Conservation (phyloP, 2,113 vertebrate genomes). For the Syngnathus typhle region DNA sequence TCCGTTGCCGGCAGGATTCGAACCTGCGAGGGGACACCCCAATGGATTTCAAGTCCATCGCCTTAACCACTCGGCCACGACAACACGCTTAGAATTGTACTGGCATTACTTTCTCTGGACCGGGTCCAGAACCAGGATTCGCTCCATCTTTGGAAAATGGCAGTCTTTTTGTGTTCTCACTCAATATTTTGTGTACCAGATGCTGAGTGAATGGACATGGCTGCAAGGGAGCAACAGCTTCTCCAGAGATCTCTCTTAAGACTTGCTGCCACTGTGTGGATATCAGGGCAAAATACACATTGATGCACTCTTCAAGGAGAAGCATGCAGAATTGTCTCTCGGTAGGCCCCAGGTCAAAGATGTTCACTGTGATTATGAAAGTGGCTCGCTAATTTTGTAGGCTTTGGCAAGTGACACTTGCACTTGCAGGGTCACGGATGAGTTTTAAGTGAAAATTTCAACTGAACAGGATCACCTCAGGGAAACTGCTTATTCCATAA, state of each 20-base stretch:
- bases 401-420: no score
- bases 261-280: constrained; percentile 54
- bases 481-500: not conserved
- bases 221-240: constrained; percentile 47
- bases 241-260: constrained; percentile 58
- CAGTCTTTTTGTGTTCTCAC: not conserved
- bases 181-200: constrained; percentile 34
- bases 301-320: not conserved
- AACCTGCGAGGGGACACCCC: no score
- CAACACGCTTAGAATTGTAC: no score
- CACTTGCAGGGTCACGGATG: no score
- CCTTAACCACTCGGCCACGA: no score
- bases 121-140: no score
- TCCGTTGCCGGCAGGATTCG: no score
- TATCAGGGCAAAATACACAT: constrained; percentile 22
- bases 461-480: not conserved
- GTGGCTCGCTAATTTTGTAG: no score
- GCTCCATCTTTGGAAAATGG: no score
- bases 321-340: not conserved
- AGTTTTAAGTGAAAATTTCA: not conserved
- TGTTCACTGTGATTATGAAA: not conserved
- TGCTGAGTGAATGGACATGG: constrained; percentile 68
- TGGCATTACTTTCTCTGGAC: no score
- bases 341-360: not conserved
- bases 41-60: no score